These are phyloP conservation scores for Nephrotoma flavescens DNA, from an alignment of 2,888 invertebrate genomes.

Conservation along the genomic window DNA sequence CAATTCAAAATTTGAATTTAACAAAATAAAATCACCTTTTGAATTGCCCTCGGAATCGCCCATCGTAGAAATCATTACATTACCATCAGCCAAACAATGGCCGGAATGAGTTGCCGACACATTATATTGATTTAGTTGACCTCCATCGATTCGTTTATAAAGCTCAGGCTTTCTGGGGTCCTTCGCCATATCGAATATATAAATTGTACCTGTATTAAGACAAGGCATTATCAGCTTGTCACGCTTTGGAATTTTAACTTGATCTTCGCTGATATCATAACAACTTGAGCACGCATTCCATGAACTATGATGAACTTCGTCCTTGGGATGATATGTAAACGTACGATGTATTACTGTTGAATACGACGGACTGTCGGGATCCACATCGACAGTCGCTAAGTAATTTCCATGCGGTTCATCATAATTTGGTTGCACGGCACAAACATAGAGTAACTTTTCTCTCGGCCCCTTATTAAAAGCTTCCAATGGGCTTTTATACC, in stretches of 20 bases:
- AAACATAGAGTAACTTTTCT: conserved; percentile 80
- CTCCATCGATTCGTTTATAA: conserved; percentile 57
- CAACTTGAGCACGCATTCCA: conserved; percentile 98
- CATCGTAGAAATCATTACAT: conserved; percentile 90
- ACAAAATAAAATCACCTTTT: conserved; percentile 73
- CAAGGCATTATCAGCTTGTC: conserved; percentile 72
- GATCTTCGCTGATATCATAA: conserved; percentile 34
- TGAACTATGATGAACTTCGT: conserved; percentile 91
- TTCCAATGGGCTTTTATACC: conserved; percentile 62
- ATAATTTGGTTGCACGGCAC: conserved; percentile 64
- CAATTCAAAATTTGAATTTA: conserved; percentile 60
- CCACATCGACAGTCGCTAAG: conserved; percentile 80
- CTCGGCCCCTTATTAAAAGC: conserved; percentile 70
- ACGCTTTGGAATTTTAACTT: conserved; percentile 38
- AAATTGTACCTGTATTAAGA: conserved; percentile 67
- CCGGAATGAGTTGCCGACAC: conserved; percentile 84
- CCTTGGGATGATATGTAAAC: conserved; percentile 56
- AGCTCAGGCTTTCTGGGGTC: conserved; percentile 58
- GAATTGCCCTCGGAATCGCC: conserved; percentile 76
- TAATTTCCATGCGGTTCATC: conserved; percentile 61
- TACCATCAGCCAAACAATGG: conserved; percentile 84
- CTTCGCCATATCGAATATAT: conserved; percentile 64
- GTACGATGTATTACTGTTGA: conserved; percentile 79
- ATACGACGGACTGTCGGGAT: conserved; percentile 73
- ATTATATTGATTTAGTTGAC: conserved; percentile 57